phyloP scores from a whole-genome alignment of 2,113 vertebrate genomes.

The Hippocampus guttulatus region DNA sequence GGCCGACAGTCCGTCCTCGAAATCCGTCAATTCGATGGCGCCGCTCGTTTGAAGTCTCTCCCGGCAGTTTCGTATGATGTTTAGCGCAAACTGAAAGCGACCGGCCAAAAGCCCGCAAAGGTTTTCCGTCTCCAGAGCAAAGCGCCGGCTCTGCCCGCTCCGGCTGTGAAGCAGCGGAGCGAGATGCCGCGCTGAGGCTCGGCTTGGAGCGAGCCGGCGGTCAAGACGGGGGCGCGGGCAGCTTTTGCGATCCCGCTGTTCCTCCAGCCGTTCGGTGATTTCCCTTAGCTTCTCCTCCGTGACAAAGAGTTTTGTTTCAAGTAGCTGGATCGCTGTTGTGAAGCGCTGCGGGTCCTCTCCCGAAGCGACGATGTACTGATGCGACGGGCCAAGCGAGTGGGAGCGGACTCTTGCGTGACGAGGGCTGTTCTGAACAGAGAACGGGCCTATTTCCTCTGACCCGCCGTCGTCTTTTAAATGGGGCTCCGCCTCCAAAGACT shows the following conservation, averaged over 20 bases:
- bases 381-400: slow-evolving; percentile 67
- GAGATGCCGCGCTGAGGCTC: slow-evolving; percentile 73
- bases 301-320: slow-evolving; percentile 86
- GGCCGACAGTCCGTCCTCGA: slow-evolving; percentile 66
- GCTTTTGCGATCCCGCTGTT: slow-evolving; percentile 74
- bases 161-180: slow-evolving; percentile 80
- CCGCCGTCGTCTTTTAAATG: slow-evolving; percentile 14
- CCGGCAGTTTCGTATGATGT: slow-evolving; percentile 75
- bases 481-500: slow-evolving; percentile 43
- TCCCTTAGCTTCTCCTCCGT: slow-evolving; percentile 89
- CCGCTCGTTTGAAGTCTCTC: slow-evolving; percentile 67
- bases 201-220: slow-evolving; percentile 76
- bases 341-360: slow-evolving; percentile 75
- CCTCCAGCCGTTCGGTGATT: slow-evolving; percentile 80
- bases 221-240: slow-evolving; percentile 65
- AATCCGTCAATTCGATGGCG: slow-evolving; percentile 36
- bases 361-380: slow-evolving; percentile 46
- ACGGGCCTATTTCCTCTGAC: slow-evolving; percentile 41
- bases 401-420: slow-evolving; percentile 38
- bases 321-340: slow-evolving; percentile 82
- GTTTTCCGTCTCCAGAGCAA: slow-evolving; percentile 53
- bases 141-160: slow-evolving; percentile 64
- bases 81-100: slow-evolving; percentile 73
- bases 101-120: slow-evolving; percentile 68
- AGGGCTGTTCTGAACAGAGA: slow-evolving; percentile 62